A percentile compares a stretch with the other conserved stretches of the same genome.
Evolutionary conservation across 1,140 invertebrate genomes (phyloP).

Genomic region (Brachionus paranguensis): DNA sequence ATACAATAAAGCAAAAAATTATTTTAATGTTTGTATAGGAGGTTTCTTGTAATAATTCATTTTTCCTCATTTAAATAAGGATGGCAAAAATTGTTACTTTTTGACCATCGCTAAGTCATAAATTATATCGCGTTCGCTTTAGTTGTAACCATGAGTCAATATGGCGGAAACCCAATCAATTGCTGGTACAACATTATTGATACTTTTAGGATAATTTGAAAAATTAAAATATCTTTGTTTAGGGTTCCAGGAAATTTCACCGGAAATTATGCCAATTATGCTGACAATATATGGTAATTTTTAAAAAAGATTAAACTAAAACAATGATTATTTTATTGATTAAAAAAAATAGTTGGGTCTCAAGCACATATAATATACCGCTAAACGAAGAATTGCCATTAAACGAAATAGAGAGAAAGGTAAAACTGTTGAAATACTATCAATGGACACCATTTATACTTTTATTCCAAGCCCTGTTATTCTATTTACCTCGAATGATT

Average conservation of each 20-base stretch:
- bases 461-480: conserved; percentile 58
- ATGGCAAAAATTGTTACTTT: too few relatives aligned
- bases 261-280: conserved; percentile 55
- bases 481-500: conserved; percentile 60
- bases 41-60: too few relatives aligned
- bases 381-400: conserved; percentile 3
- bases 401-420: conserved; percentile 1
- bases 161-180: not conserved
- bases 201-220: not conserved
- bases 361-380: conserved; percentile 43
- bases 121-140: not conserved
- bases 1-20: too few relatives aligned
- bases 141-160: not conserved
- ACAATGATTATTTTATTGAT: not conserved
- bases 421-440: conserved; percentile 56
- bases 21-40: too few relatives aligned
- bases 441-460: conserved; percentile 61
- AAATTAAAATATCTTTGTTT: not conserved
- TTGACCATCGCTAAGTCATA: too few relatives aligned
- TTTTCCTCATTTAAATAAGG: too few relatives aligned
- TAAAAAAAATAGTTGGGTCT: conserved; percentile 46
- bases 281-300: conserved; percentile 49
- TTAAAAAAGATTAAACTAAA: not conserved
- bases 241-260: conserved; percentile 55
- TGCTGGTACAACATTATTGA: not conserved